phyloP scores from a whole-genome alignment of 2,113 vertebrate genomes.

The Pelecanoides urinatrix region DNA sequence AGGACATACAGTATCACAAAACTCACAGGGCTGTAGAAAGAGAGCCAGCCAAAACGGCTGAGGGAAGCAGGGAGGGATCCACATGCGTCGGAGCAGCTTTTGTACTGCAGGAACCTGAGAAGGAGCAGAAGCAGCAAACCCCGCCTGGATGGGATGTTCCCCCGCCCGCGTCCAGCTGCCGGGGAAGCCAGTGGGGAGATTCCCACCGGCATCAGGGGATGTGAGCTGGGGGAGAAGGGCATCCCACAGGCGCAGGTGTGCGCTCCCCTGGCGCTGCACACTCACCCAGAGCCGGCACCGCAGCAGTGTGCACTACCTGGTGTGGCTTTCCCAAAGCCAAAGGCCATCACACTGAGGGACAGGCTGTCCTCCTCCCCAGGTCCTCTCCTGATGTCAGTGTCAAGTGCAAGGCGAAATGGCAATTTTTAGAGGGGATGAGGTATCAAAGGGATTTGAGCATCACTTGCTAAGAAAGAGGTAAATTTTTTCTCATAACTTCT shows the following conservation, averaged over 20 bases:
- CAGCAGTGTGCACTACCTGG: background rate
- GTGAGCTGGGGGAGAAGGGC: background rate
- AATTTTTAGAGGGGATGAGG: background rate
- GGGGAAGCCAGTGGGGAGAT: background rate
- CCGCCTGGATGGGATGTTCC: background rate
- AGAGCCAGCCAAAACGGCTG: background rate
- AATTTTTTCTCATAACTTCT: background rate
- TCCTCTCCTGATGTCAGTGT: background rate
- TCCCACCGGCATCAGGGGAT: background rate
- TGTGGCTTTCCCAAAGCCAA: background rate
- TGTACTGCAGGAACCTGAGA: background rate
- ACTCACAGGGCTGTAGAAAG: background rate
- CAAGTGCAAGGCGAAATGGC: background rate
- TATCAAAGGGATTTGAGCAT: background rate
- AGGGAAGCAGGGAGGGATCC: background rate
- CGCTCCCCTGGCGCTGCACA: rapidly evolving
- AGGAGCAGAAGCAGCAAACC: background rate
- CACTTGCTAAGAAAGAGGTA: background rate
- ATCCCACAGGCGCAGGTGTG: background rate
- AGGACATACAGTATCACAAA: background rate
- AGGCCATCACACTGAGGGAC: rapidly evolving
- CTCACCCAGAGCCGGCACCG: background rate
- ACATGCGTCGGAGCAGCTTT: rapidly evolving
- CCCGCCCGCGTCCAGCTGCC: background rate
- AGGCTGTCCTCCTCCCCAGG: too few species aligned